phyloP scores from a whole-genome alignment of 1,140 invertebrate genomes.

The Danaus plexippus region DNA sequence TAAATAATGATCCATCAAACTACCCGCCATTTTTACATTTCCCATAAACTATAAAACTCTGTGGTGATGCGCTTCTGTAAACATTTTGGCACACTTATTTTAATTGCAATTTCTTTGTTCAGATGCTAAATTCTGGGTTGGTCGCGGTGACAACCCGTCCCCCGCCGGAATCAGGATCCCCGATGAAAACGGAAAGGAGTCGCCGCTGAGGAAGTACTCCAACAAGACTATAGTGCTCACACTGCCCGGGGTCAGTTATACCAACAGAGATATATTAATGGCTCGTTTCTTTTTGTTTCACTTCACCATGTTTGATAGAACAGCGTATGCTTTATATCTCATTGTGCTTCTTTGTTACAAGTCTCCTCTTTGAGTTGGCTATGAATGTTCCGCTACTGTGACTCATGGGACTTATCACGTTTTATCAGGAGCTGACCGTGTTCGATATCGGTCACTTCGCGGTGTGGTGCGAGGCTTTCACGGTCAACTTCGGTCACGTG shows the following conservation, averaged over 20 bases:
- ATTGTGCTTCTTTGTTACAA: no score
- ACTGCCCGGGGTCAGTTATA: conserved; percentile 78
- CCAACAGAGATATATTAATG: background rate
- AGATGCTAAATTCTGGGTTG: conserved; percentile 95
- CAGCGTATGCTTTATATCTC: no score
- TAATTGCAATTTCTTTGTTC: conserved; percentile 6
- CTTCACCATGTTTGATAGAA: conserved; percentile 1
- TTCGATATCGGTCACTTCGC: conserved; percentile 90
- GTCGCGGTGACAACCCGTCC: conserved; percentile 81
- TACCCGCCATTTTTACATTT: no score
- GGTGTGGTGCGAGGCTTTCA: conserved; percentile 90
- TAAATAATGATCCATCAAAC: no score
- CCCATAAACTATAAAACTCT: no score
- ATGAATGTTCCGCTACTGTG: no score
- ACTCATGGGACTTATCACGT: no score
- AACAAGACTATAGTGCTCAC: conserved; percentile 90
- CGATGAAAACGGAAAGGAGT: conserved; percentile 89
- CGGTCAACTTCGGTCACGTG: conserved; percentile 92
- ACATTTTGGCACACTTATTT: no score
- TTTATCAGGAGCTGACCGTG: conserved; percentile 77
- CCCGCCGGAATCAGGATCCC: conserved; percentile 86
- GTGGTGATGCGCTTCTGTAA: no score
- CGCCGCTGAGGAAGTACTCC: conserved; percentile 84
- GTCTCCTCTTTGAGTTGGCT: no score
- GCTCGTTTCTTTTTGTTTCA: background rate